Evolutionary conservation across 2,888 invertebrate species (phyloP), one percentile per base, ranked within the genome.

Genomic region (Hyposoter didymator): DNA sequence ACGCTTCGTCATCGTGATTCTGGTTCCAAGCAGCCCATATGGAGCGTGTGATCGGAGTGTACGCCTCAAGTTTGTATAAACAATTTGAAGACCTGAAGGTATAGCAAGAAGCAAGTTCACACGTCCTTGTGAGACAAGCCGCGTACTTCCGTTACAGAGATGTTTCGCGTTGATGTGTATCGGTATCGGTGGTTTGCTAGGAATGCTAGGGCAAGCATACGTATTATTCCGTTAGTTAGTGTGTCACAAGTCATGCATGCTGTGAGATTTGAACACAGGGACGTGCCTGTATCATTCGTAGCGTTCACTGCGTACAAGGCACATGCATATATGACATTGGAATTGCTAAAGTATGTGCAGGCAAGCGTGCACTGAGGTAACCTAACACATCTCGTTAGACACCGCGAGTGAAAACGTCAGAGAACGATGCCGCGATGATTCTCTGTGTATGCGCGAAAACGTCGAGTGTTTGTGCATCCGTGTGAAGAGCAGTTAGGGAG

Each of bases 311-410:
- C 45, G 43, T 69, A 69, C 69, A 69, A 69, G 69, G 19, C 6
- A 45, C 69, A 69, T 69, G 45, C n/a, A 47, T 69, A 22, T 45
- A 43, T 22, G 28, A 1, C 22, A 28, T 8, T 1, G 19, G 14
- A 22, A 45, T 43, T 45, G 69, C 66, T 47, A 22, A 45, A 22
- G 73, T 28, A 52, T 43, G 62, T 64, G 64, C 47, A 75, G 10
- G 28, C 75, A 64, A 64, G 64, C 47, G 47, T 75, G 64, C 62
- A 59, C 59, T 59, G 43, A 74, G 73, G 39, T 19, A 19, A 14
- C 59, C 35, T n/a, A 49, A 49, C 59, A 59, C 59, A 59, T 74
- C 59, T 43, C 59, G 59, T 74, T 74, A 74, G 73, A 74, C 43
- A 74, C 22, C 59, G 59, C 35, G 55, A 52, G 72, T 55, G 55